Base-by-base conservation (phyloP, 2,888 invertebrate species). In the Eledone cirrhosa region DNA sequence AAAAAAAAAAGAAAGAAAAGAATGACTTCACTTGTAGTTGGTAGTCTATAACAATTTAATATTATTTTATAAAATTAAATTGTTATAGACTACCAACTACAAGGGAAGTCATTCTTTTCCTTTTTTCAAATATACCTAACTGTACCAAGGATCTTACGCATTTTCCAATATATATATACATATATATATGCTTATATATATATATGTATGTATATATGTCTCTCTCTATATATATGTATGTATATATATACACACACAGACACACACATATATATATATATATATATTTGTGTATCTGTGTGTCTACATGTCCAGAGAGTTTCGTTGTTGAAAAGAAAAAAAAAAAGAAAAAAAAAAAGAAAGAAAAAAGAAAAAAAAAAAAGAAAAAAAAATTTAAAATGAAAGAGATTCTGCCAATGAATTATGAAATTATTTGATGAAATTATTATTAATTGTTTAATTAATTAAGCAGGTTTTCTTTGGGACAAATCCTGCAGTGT, bases 401-500 rank as follows among this genome's bases (percentile, higher is more conserved):
- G 53, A 53, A 19, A 53, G 53, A 53, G 19, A 53, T 13, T n/a
- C 22, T 59, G 59, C 3, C 0, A 59, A 24, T n/a, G 24, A 24
- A 53, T 53, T 19, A 53, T 53, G 53, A 53, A 53, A 53, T 53
- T 16, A 53, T 53, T 19, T 13, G 19, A 16, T 16, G 19, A 53
- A 19, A 16, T 19, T 53, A 53, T 19, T 16, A 19, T 16, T 13
- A 53, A 53, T 53, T 53, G 14, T 53, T 19, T 19, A 53, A 11
- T 41, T 41, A 41, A 11, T 41, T 41, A 3, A 8, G 41, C 41
- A 41, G 41, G 33, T n/a, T 72, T 72, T 72, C 72, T 72, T 19
- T 72, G 4, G 72, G 72, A 41, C 72, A 72, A 72, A 72, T 72
- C 41, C 72, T 72, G 22, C 33, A 72, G 13, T 72, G 72, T 41